These are phyloP conservation scores for Mustela lutreola DNA, from an alignment of 2,113 vertebrate species.

Conservation along the genomic window DNA sequence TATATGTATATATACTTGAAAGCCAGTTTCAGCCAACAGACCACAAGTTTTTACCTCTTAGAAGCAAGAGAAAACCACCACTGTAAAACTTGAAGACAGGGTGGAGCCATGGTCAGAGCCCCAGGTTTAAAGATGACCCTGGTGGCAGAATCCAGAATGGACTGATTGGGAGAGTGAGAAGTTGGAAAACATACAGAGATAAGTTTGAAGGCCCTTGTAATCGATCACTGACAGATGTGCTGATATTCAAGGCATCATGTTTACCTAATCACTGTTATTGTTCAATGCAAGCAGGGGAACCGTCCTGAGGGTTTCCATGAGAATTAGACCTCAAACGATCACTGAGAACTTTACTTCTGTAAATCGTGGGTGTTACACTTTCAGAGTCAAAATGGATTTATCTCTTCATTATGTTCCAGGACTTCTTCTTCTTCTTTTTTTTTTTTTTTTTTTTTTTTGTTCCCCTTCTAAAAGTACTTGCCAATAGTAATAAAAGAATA, in stretches of 20 bases:
- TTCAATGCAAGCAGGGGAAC: not conserved
- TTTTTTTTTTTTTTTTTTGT: not conserved
- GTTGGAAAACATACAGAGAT: not conserved
- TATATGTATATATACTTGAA: not conserved
- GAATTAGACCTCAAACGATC: not conserved
- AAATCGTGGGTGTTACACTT: not conserved
- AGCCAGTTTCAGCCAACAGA: not conserved
- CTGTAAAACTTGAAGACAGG: not conserved
- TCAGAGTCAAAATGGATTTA: not conserved
- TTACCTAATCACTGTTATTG: not conserved
- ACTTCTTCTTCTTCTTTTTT: not conserved
- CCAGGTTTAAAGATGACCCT: not conserved
- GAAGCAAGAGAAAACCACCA: not conserved
- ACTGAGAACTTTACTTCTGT: not conserved
- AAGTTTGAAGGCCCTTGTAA: not conserved
- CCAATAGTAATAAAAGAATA: slow-evolving; percentile 20
- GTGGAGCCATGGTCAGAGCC: not conserved
- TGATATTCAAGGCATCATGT: not conserved
- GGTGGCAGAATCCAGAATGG: not conserved
- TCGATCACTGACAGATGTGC: not conserved
- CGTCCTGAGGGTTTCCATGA: not conserved
- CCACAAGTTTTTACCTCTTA: not conserved
- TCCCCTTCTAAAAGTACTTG: not conserved
- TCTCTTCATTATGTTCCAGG: not conserved
- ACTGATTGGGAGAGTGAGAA: not conserved